Base-by-base conservation (phyloP, 2,888 invertebrate species). In the Chelonus formosanus region DNA sequence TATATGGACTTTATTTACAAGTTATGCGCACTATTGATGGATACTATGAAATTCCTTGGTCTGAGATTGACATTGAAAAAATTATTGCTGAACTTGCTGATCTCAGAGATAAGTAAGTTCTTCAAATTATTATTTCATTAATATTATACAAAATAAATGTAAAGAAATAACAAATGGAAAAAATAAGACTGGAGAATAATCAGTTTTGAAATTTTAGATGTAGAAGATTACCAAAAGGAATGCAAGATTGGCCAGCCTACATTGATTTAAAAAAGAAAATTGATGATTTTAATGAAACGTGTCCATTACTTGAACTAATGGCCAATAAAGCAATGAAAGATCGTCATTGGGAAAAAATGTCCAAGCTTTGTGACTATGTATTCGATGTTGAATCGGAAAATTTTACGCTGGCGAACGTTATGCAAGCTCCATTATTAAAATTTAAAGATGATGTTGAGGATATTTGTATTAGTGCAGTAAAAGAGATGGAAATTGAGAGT, bases 401-500 rank as follows among this genome's bases (percentile, higher is more conserved):
- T 66, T 97, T 97, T 84, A 95, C 95, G 66, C 86, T 98, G 68
- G 96, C 96, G 81, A 95, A 97, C 82, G 97, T 98, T 74, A 86
- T 98, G 61, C 96, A 97, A 86, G 97, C 97, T 1, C 97, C 98
- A 0, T 84, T 98, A 47, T 86, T 98, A n/a, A 92, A 92, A 75
- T 92, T 93, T 83, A 98, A 98, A 80, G 98, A 98, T 85, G 97
- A 97, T 79, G 97, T 98, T 82, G 97, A 98, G 87, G 98, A 98
- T 79, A 96, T 98, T 76, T 98, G 97, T 82, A 97, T 98, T 82
- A 97, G 97, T 48, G 97, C 97, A 0, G 95, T 97, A 91, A 97
- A 98, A 85, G 97, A 98, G 81, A 95, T 96, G 80, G 98, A 98
- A 78, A 98, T 98, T 67, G 97, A 98, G 86, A 96, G 96, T 0